Base-by-base conservation (phyloP, 1,140 invertebrate species). In the Popillia japonica region DNA sequence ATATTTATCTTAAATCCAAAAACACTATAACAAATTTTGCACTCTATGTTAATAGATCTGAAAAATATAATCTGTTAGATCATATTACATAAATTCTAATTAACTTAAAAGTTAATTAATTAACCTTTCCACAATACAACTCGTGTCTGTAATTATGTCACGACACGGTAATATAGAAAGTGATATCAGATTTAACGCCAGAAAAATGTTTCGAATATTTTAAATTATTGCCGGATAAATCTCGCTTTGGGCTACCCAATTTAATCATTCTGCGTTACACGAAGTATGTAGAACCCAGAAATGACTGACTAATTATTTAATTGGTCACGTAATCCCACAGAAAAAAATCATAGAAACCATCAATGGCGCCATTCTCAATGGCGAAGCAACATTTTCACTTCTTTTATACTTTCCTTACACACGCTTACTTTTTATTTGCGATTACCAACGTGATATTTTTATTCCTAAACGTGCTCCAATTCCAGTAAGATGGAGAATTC, bases 381-480 rank as follows among this genome's bases (percentile, higher is more conserved):
- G 61, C 17, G 8, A 34, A 34, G 10, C 27, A 23, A 8, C 22
- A 68, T 68, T 68, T 68, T 68, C 61, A 48, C 44, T 48, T 68
- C 61, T 22, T 68, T 17, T 55, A 14, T 14, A 68, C 61, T 68
- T 68, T 68, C 61, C 61, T 68, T 7, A 34, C 27, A 68, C 0
- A 68, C 22, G 61, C 22, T 22, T 34, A 68, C 17, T 22, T 68
- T 22, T 27, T 22, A 68, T 34, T 68, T 8, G 17, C 61, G 22
- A 68, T 34, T 34, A 22, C 61, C 7, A 34, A 11, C 61, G 9
- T 34, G 61, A 22, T 22, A 20, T 22, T 11, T 68, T 27, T 68
- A 68, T 68, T 68, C 61, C 7, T 68, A 20, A 68, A 68, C 61
- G 61, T 68, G 61, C 61, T 68, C 61, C 22, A 68, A 68, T 68